Percentiles rank a stretch among this genome's conserved stretches.
phyloP scores from a whole-genome alignment of 2,797 vertebrate genomes.

The Crypturellus tataupa region DNA sequence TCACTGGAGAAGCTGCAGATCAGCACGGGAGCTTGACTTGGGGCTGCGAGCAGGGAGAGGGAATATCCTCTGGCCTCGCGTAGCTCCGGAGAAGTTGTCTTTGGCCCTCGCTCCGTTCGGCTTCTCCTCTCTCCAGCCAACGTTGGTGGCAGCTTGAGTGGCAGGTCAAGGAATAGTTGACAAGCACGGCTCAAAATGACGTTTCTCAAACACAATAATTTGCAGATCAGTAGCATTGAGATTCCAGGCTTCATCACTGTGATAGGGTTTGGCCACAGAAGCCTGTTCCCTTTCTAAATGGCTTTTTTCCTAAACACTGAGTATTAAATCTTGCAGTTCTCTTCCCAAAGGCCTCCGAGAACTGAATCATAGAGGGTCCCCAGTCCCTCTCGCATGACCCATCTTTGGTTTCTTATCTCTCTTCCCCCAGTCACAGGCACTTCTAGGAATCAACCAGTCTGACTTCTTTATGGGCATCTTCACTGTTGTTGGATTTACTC shows the following conservation, averaged over 20 bases:
- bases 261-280: background rate
- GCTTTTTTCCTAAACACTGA: background rate
- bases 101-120: background rate
- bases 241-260: background rate
- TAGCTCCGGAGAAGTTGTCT: background rate
- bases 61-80: background rate
- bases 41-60: background rate
- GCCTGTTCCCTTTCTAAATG: background rate
- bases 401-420: background rate
- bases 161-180: background rate
- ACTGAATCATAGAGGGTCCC: background rate
- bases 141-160: background rate
- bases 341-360: background rate
- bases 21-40: background rate
- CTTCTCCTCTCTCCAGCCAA: background rate
- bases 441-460: background rate
- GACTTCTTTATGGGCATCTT: background rate
- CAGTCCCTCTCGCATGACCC: background rate
- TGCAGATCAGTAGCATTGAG: background rate
- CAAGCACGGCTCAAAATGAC: background rate
- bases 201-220: background rate
- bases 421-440: background rate
- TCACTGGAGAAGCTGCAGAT: background rate
- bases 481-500: background rate
- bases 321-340: background rate